Base-by-base conservation (phyloP, 2,113 vertebrate species). In the Rhombomys opimus region DNA sequence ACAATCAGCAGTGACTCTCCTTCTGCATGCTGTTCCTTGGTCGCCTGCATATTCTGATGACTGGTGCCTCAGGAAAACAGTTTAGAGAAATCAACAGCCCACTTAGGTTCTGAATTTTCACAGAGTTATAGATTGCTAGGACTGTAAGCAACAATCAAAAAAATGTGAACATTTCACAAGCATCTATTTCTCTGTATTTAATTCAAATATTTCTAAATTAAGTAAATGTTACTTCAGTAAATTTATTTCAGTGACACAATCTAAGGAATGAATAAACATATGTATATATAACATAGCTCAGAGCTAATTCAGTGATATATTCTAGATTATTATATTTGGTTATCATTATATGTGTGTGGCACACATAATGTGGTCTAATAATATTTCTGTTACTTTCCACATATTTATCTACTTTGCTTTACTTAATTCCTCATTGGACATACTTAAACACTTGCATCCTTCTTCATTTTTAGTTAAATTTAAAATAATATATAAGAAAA, bases 61-160 rank as follows among this genome's bases (percentile, higher is more conserved):
- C 95, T 92, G 90, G 32, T 77, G 91, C 27, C 81, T 95, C 90
- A 63, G 80, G 59, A 95, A 97, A 95, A 95, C 76, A 90, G 92
- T 95, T 95, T 93, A 88, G 70, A 77, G 61, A 93, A 97, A 97
- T 97, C 95, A 97, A 59, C 61, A n/a, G 59, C 75, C n/a, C 67
- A 95, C 84, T 92, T 97, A 82, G 22, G 61, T 67, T 76, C 70
- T 86, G 38, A 52, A 68, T 92, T 75, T 94, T 90, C 91, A 72
- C 50, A 92, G 12, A 0, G 4, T 50, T 95, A 11, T 35, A 95
- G 38, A 95, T 81, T 86, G 70, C 72, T 96, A 30, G 76, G 75
- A 78, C 72, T 85, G 4, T 61, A 92, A 84, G 22, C 87, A 75
- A 57, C 57, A 92, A 75, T 90, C 18, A 67, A 63, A 76, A 76